Conservation (phyloP, 2,113 vertebrate species). For the Leucosticte australis region DNA sequence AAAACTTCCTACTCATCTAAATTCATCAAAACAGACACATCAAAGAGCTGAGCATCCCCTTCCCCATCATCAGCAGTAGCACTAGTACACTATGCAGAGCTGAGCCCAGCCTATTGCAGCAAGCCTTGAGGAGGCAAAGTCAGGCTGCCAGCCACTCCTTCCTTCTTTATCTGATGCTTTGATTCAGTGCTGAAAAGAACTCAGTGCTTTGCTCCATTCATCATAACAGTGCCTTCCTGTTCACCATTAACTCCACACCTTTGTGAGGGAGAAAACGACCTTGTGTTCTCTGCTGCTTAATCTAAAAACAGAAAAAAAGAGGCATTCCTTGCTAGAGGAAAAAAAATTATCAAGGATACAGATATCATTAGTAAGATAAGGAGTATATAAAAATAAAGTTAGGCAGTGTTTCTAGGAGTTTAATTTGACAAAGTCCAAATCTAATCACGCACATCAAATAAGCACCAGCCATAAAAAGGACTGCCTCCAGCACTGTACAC, state of each 20-base stretch:
- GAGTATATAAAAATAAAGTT: constrained; percentile 27
- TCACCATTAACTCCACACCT: background rate
- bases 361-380: constrained; percentile 32
- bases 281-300: constrained; percentile 6
- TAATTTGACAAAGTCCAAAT: constrained; percentile 37
- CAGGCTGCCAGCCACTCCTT: constrained; percentile 6
- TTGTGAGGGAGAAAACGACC: background rate
- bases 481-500: background rate
- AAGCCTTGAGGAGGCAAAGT: background rate
- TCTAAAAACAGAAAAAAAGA: background rate
- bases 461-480: background rate
- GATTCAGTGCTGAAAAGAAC: background rate
- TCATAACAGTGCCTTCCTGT: background rate
- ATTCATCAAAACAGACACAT: background rate
- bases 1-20: background rate
- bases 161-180: constrained; percentile 43
- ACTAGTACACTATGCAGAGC: background rate
- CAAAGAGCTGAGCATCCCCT: constrained; percentile 9
- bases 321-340: background rate
- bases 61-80: background rate
- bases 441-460: constrained; percentile 15
- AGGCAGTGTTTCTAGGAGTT: background rate
- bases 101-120: background rate
- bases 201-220: background rate
- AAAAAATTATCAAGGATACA: background rate